Evolutionary conservation across 2,888 invertebrate species (phyloP).

Genomic region (Xestia xanthographa): DNA sequence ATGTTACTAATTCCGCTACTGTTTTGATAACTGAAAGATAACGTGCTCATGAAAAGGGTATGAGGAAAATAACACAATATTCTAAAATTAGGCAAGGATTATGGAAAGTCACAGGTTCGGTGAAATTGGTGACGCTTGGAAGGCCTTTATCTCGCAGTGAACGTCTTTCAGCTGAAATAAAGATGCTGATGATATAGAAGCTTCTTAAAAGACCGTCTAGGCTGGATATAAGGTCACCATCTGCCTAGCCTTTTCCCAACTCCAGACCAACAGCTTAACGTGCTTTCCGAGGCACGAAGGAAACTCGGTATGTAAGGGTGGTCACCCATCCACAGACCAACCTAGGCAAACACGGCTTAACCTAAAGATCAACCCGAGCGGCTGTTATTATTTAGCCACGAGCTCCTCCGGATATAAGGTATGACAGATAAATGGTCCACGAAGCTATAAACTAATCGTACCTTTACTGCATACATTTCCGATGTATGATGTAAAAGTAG

Average conservation of each 20-base stretch:
- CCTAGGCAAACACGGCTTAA: too few relatives aligned
- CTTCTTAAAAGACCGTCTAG: neutral
- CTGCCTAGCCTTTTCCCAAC: too few relatives aligned
- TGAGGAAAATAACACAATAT: slow-evolving; percentile 4
- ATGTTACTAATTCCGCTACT: slow-evolving; percentile 30
- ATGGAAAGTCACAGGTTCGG: neutral
- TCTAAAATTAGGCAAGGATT: neutral
- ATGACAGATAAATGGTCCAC: neutral
- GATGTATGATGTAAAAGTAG: too few relatives aligned
- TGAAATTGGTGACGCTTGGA: neutral
- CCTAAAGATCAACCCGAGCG: too few relatives aligned
- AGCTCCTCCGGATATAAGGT: neutral
- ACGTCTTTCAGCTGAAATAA: neutral
- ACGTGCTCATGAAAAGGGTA: neutral
- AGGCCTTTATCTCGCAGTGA: neutral
- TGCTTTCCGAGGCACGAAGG: too few relatives aligned
- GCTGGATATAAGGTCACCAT: too few relatives aligned
- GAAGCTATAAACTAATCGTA: too few relatives aligned
- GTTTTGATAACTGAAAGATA: slow-evolving; percentile 16
- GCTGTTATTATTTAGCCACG: too few relatives aligned
- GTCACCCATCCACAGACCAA: too few relatives aligned
- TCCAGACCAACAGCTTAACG: too few relatives aligned
- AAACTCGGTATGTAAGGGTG: too few relatives aligned
- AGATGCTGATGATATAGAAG: neutral
- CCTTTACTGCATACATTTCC: too few relatives aligned